Conservation (phyloP, 2,113 vertebrate genomes). For the Dinomys branickii region DNA sequence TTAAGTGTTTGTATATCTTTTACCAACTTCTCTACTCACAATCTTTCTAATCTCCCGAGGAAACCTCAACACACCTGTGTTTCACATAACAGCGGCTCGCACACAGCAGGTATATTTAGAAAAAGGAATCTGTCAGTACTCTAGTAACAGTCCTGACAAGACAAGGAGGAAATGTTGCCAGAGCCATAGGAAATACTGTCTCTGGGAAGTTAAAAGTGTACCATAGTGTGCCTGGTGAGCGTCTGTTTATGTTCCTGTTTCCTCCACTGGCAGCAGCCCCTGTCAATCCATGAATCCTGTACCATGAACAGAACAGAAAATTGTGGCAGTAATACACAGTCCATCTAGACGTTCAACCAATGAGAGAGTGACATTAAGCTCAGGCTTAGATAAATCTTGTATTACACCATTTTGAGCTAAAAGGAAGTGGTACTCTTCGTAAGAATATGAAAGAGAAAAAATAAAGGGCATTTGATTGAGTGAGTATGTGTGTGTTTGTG, state of each 20-base stretch:
- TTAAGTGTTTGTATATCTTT: constrained; percentile 38
- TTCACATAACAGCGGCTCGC: not conserved
- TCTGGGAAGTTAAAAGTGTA: constrained; percentile 51
- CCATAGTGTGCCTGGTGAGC: not conserved
- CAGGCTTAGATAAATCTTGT: not conserved
- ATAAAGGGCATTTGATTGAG: not conserved
- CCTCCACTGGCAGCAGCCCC: constrained; percentile 25
- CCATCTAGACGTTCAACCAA: constrained; percentile 41
- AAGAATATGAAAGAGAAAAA: not conserved
- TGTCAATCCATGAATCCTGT: constrained; percentile 45
- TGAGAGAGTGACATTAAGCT: not conserved
- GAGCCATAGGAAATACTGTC: constrained; percentile 22
- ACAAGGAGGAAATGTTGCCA: not conserved
- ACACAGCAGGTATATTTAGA: constrained; percentile 43
- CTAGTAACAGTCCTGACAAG: constrained; percentile 17
- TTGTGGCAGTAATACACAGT: constrained; percentile 17
- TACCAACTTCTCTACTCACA: not conserved
- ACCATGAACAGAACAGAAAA: constrained; percentile 29
- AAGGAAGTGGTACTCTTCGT: not conserved
- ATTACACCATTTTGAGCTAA: not conserved
- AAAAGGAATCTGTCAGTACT: constrained; percentile 51
- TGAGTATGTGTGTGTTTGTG: not conserved
- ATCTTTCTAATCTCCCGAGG: constrained; percentile 35
- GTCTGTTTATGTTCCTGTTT: constrained; percentile 25
- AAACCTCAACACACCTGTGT: constrained; percentile 22